phyloP scores from a whole-genome alignment of 2,113 vertebrate genomes.

The Paramisgurnus dabryanus region DNA sequence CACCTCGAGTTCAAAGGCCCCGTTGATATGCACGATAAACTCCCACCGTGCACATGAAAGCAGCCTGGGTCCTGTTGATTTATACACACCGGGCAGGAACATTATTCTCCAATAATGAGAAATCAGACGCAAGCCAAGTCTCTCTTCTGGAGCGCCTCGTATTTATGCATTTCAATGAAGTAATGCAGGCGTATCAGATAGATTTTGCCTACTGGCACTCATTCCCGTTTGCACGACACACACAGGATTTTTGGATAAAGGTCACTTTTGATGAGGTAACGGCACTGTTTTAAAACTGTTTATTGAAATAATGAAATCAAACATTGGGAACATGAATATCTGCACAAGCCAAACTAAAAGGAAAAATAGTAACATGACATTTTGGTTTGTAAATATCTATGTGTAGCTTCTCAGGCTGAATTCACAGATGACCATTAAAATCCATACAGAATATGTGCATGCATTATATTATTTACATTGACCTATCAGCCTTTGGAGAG shows the following conservation, averaged over 20 bases:
- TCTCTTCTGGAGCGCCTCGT: conserved; percentile 4
- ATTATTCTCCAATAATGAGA: conserved; percentile 52
- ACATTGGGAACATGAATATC: too few relatives aligned
- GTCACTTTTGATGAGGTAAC: background rate
- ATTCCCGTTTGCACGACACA: background rate
- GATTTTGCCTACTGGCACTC: background rate
- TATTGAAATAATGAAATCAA: too few relatives aligned
- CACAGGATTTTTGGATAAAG: conserved; percentile 1
- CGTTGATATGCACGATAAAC: conserved; percentile 46
- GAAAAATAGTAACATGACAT: too few relatives aligned
- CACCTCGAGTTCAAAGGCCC: conserved; percentile 55
- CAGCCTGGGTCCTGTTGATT: conserved; percentile 50
- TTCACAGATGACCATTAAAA: too few relatives aligned
- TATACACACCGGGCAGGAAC: conserved; percentile 42
- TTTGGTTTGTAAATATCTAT: too few relatives aligned
- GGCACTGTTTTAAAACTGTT: too few relatives aligned
- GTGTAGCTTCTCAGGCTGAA: too few relatives aligned
- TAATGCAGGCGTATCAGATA: conserved; percentile 10
- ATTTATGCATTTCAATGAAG: conserved; percentile 26
- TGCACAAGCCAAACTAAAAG: too few relatives aligned
- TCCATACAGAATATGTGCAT: too few relatives aligned
- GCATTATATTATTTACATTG: too few relatives aligned
- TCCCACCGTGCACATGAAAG: conserved; percentile 55
- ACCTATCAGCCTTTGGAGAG: too few relatives aligned
- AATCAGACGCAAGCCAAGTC: conserved; percentile 42